Base-by-base conservation (phyloP, 2,113 vertebrate genomes). In the Piprites chloris region DNA sequence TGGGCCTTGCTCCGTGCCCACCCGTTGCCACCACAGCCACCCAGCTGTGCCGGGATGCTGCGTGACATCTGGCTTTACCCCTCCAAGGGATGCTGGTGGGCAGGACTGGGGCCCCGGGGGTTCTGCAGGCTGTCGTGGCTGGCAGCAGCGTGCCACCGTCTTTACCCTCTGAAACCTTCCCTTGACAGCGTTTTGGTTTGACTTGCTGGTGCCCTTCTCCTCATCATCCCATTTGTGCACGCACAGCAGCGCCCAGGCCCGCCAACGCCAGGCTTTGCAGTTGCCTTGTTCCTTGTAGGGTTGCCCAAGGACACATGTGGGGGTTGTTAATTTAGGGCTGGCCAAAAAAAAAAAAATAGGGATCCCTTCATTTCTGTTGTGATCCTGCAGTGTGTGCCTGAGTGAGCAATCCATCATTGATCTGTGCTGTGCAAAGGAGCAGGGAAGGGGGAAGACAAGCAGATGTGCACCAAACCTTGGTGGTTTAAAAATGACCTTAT, bases 191-290 rank as follows among this genome's bases (percentile, higher is more conserved):
- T 75, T 87, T 85, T 41, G n/a, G 67, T 24, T 76, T 87, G 63
- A 4, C 12, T 59, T 47, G 32, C 37, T 75, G 65, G 11, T 84
- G 55, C 35, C 56, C 27, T 52, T 66, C 21, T 72, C 44, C 71
- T 65, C 19, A 6, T 59, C 24, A 59, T 22, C 27, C 59, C 9
- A 0, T 2, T 17, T 19, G 63, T 12, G 39, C 22, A 3, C 2
- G 0, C 56, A 20, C 6, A 52, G 91, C 1, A 6, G 42, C n/a
- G 61, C 35, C 65, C 0, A 0, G 53, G 50, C 69, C 87, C 17
- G 0, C 41, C 46, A 18, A 12, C 4, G 1, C 26, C 2, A 0
- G 42, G 80, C 85, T 90, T 52, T 75, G 66, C 44, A 22, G 23
- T 86, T 1, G 0, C 71, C 53, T 75, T 61, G 11, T 56, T 93